A percentile compares a stretch with the other conserved stretches of the same genome.
Conservation (phyloP, 2,113 vertebrate genomes). For the Balaeniceps rex region DNA sequence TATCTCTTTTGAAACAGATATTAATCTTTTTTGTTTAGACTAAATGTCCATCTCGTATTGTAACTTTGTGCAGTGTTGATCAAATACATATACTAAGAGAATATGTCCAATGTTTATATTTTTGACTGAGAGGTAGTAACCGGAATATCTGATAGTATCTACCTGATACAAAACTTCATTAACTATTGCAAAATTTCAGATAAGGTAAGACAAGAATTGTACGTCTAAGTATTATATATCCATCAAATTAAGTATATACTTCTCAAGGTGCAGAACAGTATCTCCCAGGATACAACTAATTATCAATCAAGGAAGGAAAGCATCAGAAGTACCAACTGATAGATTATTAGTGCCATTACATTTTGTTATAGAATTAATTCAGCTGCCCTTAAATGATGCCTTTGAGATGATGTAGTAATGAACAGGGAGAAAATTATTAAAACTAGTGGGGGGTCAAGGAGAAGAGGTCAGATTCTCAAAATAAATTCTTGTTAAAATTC, state of each 20-base stretch:
- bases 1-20: slow-evolving; percentile 25
- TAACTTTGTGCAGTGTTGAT: slow-evolving; percentile 2
- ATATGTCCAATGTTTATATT: background rate
- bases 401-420: background rate
- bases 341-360: background rate
- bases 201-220: background rate
- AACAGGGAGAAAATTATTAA: background rate
- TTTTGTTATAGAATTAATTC: background rate
- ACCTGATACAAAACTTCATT: background rate
- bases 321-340: background rate
- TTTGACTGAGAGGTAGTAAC: background rate
- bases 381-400: background rate
- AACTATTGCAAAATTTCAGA: background rate
- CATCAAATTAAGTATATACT: background rate
- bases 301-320: background rate
- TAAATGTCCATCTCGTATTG: background rate
- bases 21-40: slow-evolving; percentile 33
- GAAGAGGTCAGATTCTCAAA: background rate
- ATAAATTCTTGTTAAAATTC: background rate
- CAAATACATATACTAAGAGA: background rate
- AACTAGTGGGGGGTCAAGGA: background rate
- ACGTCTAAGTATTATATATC: background rate
- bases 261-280: background rate
- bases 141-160: background rate
- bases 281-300: background rate